These are phyloP conservation scores for Gonioctena quinquepunctata DNA, from an alignment of 1,140 invertebrate species.

Conservation along the genomic window DNA sequence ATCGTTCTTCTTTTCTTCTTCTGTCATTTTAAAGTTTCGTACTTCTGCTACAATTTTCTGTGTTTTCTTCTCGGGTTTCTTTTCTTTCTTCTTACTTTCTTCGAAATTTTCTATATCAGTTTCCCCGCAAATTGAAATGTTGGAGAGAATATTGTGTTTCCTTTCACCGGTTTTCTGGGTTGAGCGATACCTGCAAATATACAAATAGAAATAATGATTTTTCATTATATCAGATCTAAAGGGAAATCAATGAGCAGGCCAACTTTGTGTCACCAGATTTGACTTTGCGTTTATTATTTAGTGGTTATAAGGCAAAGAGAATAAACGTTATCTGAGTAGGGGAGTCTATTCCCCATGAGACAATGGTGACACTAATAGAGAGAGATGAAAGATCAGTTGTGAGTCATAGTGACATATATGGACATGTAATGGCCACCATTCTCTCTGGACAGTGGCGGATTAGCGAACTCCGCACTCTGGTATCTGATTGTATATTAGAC, in stretches of 20 bases:
- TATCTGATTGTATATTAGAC: too few relatives aligned
- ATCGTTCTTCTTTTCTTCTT: slow-evolving; percentile 32
- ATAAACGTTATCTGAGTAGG: too few relatives aligned
- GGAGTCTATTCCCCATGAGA: too few relatives aligned
- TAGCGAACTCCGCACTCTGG: too few relatives aligned
- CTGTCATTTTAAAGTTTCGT: not conserved
- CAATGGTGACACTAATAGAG: too few relatives aligned
- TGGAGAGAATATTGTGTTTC: slow-evolving; percentile 55
- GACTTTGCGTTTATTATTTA: not conserved
- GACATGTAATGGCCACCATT: too few relatives aligned
- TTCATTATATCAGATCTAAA: too few relatives aligned
- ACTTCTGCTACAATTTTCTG: slow-evolving; percentile 16
- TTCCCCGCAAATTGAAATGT: slow-evolving; percentile 53
- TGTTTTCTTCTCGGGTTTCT: slow-evolving; percentile 55
- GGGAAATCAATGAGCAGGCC: not conserved
- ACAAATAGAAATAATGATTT: not conserved
- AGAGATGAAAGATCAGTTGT: too few relatives aligned
- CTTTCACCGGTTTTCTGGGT: slow-evolving; percentile 49
- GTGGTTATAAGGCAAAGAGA: too few relatives aligned
- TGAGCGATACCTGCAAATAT: slow-evolving; percentile 40
- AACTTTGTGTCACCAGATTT: not conserved
- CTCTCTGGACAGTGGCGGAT: too few relatives aligned
- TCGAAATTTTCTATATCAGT: slow-evolving; percentile 52
- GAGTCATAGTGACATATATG: too few relatives aligned
- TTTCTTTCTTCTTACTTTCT: slow-evolving; percentile 43